phyloP scores from a whole-genome alignment of 2,888 invertebrate species.

The Sesia apiformis region DNA sequence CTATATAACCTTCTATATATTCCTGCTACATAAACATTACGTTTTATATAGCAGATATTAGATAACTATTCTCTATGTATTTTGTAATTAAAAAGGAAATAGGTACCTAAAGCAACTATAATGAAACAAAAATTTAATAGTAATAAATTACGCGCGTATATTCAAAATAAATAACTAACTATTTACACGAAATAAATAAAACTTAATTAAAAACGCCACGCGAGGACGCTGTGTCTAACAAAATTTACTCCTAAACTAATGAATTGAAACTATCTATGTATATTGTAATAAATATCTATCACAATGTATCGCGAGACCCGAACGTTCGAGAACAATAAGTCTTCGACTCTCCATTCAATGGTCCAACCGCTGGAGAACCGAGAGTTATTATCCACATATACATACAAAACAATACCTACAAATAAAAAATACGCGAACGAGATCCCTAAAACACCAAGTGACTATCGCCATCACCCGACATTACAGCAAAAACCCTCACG shows the following conservation, averaged over 20 bases:
- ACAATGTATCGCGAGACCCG: conserved; percentile 18
- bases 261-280: background rate
- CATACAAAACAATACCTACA: conserved; percentile 14
- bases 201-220: conserved; percentile 19
- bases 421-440: conserved; percentile 1
- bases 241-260: conserved; percentile 3
- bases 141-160: conserved; percentile 51
- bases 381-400: conserved; percentile 60
- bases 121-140: conserved; percentile 29
- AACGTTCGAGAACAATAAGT: conserved; percentile 57
- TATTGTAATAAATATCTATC: conserved; percentile 16
- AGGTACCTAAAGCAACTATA: conserved; percentile 18
- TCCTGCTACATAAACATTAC: no score
- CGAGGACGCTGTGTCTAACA: conserved; percentile 12
- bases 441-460: conserved; percentile 27
- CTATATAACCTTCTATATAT: no score
- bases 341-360: conserved; percentile 41
- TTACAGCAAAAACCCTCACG: background rate
- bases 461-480: conserved; percentile 34
- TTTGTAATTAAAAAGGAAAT: conserved; percentile 18
- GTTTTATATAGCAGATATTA: no score
- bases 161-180: conserved; percentile 39
- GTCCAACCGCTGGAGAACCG: conserved; percentile 35
- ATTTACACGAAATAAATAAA: conserved; percentile 42
- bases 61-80: no score